Conservation (phyloP, 2,888 invertebrate genomes). For the Callyntrura sp. region DNA sequence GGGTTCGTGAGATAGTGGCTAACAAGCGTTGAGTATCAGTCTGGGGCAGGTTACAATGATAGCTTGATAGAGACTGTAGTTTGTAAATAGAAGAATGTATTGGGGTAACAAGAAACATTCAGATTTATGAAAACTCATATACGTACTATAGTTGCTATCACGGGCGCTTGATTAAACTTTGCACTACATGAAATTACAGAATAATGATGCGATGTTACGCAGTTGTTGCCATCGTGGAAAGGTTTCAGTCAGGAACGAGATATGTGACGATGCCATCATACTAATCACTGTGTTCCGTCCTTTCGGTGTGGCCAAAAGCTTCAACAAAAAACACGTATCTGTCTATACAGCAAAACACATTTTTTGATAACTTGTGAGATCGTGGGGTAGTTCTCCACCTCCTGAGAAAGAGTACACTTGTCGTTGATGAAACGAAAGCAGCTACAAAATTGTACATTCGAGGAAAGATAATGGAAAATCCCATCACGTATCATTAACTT, state of each 20-base stretch:
- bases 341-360: not conserved
- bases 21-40: too few relatives aligned
- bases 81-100: too few relatives aligned
- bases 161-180: too few relatives aligned
- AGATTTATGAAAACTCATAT: too few relatives aligned
- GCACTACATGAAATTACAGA: too few relatives aligned
- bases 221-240: too few relatives aligned
- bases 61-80: too few relatives aligned
- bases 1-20: too few relatives aligned
- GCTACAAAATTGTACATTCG: conserved; percentile 69
- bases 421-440: conserved; percentile 69
- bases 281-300: conserved; percentile 8
- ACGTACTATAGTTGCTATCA: too few relatives aligned
- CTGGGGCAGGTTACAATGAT: too few relatives aligned
- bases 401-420: conserved; percentile 71
- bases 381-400: not conserved
- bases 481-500: conserved; percentile 73
- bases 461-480: conserved; percentile 75
- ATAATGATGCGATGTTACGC: too few relatives aligned
- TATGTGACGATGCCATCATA: conserved; percentile 9
- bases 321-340: not conserved
- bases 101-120: too few relatives aligned
- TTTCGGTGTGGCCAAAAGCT: conserved; percentile 31
- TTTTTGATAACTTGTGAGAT: not conserved
- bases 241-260: not conserved